Percentiles rank a stretch among this genome's conserved stretches.
Conservation (phyloP, 2,888 invertebrate species). For the Carabus problematicus region DNA sequence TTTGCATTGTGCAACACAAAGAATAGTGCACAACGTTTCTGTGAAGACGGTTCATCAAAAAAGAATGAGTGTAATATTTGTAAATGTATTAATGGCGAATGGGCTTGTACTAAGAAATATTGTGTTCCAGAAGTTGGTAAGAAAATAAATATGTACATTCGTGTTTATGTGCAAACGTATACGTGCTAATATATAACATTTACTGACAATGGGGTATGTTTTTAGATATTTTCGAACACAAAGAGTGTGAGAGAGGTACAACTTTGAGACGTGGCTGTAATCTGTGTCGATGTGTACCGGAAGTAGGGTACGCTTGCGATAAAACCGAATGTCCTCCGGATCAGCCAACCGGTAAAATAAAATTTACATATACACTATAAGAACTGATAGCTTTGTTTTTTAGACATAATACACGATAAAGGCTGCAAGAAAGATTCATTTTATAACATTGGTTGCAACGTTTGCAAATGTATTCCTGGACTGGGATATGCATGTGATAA, state of each 20-base stretch:
- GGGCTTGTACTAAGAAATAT: conserved; percentile 33
- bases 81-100: conserved; percentile 44
- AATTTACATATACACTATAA: not conserved
- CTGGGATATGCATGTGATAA: conserved; percentile 27
- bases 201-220: not conserved
- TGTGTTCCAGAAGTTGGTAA: conserved; percentile 35
- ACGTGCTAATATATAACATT: too few relatives aligned
- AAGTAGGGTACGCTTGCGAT: conserved; percentile 50
- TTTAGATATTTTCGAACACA: conserved; percentile 34
- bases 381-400: not conserved
- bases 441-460: conserved; percentile 27
- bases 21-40: conserved; percentile 17
- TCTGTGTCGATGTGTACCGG: conserved; percentile 61
- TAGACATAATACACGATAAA: conserved; percentile 32
- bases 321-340: conserved; percentile 32
- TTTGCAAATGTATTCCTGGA: conserved; percentile 33
- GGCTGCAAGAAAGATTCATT: conserved; percentile 13
- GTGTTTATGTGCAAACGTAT: too few relatives aligned
- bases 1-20: conserved; percentile 9
- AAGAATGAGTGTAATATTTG: conserved; percentile 50
- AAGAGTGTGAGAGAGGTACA: conserved; percentile 46
- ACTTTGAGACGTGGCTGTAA: conserved; percentile 58
- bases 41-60: conserved; percentile 39
- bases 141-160: too few relatives aligned
- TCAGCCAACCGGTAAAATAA: conserved; percentile 22